These are phyloP conservation scores for Neoascia interrupta DNA, from an alignment of 2,888 invertebrate genomes.

Conservation along the genomic window DNA sequence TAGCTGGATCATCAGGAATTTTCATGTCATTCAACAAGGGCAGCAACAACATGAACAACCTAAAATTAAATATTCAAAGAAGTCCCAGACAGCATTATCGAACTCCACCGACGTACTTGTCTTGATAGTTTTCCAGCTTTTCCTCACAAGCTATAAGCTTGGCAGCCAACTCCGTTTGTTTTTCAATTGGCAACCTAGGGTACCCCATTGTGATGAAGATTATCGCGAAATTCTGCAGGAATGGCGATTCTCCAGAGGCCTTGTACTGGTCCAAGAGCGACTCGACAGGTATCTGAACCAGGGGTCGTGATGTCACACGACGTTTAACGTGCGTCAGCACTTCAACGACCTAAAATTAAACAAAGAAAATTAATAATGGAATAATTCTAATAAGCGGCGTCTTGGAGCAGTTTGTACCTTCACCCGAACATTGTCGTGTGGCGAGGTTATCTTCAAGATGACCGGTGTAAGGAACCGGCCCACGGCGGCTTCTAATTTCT, in stretches of 20 bases:
- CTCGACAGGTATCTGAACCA: constrained; percentile 92
- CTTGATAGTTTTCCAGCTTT: constrained; percentile 91
- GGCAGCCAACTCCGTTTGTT: constrained; percentile 88
- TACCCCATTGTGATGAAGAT: constrained; percentile 96
- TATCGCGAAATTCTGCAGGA: constrained; percentile 92
- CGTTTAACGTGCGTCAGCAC: constrained; percentile 94
- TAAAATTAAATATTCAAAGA: constrained; percentile 76
- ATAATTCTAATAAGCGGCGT: no score
- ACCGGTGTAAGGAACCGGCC: constrained; percentile 91
- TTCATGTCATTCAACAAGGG: constrained; percentile 88
- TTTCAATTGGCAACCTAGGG: constrained; percentile 87
- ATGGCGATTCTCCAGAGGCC: constrained; percentile 84
- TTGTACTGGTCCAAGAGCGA: constrained; percentile 89
- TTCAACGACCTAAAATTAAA: constrained; percentile 93
- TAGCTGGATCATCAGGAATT: constrained; percentile 82
- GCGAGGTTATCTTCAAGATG: constrained; percentile 92
- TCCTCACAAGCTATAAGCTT: constrained; percentile 88
- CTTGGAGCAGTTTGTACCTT: no score
- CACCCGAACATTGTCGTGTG: constrained; percentile 89
- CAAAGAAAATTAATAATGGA: neutral
- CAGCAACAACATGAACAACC: constrained; percentile 89
- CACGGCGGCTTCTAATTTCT: constrained; percentile 90
- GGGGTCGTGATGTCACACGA: constrained; percentile 90
- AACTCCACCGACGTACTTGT: constrained; percentile 83
- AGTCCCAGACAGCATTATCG: constrained; percentile 2